A percentile compares a stretch with the other conserved stretches of the same genome.
Evolutionary conservation across 2,888 invertebrate species (phyloP).

Genomic region (Ceratothoa steindachneri): DNA sequence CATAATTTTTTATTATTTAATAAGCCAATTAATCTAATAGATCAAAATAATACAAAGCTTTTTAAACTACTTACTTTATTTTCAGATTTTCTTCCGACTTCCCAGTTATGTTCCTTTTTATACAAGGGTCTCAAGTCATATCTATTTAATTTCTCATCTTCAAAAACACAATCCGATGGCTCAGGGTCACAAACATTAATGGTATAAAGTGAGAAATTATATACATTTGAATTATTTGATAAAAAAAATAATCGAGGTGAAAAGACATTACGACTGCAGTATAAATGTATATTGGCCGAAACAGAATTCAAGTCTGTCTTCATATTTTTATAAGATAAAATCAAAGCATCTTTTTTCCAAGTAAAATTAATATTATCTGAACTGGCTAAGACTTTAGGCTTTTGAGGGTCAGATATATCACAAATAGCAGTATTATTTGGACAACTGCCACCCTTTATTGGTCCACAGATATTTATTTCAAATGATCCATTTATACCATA

Average conservation of each 20-base stretch:
- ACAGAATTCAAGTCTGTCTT: background rate
- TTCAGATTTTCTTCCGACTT: slow-evolving; percentile 22
- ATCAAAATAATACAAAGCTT: too few species aligned
- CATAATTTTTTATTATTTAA: too few species aligned
- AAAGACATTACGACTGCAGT: slow-evolving; percentile 23
- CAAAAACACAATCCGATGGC: slow-evolving; percentile 26
- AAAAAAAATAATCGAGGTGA: background rate
- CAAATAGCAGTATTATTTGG: slow-evolving; percentile 28
- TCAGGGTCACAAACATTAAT: slow-evolving; percentile 33
- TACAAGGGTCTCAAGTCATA: slow-evolving; percentile 38
- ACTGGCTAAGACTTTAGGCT: slow-evolving; percentile 24
- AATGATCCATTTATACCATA: slow-evolving; percentile 1
- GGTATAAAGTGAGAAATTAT: slow-evolving; percentile 16
- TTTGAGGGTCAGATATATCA: slow-evolving; percentile 8
- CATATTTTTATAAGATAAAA: slow-evolving; percentile 24
- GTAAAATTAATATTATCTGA: slow-evolving; percentile 17
- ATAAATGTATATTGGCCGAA: slow-evolving; percentile 1
- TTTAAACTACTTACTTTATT: background rate
- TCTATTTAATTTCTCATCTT: slow-evolving; percentile 26
- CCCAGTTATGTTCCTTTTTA: slow-evolving; percentile 34
- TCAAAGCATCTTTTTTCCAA: slow-evolving; percentile 24
- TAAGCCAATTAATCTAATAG: too few species aligned
- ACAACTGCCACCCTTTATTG: slow-evolving; percentile 29
- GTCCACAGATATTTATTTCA: slow-evolving; percentile 37
- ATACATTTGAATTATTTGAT: background rate